These are phyloP conservation scores for Drosophila hawaiiensis DNA, from an alignment of 2,888 invertebrate genomes.

Conservation along the genomic window DNA sequence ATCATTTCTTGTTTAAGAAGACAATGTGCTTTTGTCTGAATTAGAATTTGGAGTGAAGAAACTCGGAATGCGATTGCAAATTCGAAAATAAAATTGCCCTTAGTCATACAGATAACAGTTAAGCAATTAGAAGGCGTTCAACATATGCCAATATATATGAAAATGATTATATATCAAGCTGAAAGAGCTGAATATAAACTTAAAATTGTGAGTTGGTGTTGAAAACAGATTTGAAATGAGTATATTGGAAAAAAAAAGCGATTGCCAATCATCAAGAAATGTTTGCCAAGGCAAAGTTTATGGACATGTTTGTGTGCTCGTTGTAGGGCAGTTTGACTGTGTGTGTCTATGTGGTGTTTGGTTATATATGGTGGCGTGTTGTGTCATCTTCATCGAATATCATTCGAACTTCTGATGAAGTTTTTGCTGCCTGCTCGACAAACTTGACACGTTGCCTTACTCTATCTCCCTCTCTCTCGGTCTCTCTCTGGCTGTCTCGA, in stretches of 20 bases:
- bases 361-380: constrained; percentile 32
- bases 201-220: background rate
- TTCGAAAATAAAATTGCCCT: background rate
- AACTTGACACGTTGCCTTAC: constrained; percentile 65
- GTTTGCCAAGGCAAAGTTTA: background rate
- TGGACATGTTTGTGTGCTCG: background rate
- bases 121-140: background rate
- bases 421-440: constrained; percentile 17
- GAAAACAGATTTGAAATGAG: background rate
- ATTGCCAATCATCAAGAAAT: background rate
- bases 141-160: background rate
- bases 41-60: background rate
- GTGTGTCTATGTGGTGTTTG: background rate
- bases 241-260: background rate
- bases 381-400: constrained; percentile 27
- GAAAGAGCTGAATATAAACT: background rate
- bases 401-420: constrained; percentile 30
- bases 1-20: background rate
- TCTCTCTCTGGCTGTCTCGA: background rate
- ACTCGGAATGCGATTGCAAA: background rate
- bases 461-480: constrained; percentile 12
- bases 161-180: background rate
- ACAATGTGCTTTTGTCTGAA: background rate
- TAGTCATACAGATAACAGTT: background rate
- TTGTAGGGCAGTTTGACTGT: background rate